Evolutionary conservation across 37 sponge, comb jelly and placozoan genomes (phyloP).

Genomic region (Trichoplax adhaerens): DNA sequence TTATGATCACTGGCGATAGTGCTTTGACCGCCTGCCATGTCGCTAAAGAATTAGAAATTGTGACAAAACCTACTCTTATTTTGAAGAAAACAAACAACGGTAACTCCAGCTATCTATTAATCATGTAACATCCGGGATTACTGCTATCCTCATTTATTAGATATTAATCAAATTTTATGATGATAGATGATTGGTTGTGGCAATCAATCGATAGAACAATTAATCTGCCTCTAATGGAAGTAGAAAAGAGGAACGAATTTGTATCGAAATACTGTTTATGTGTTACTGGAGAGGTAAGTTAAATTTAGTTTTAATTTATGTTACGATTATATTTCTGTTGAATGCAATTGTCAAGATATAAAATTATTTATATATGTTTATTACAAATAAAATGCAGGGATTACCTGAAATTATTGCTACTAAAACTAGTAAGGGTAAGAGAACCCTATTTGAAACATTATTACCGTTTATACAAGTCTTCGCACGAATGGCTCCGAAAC

Average conservation of each 20-base stretch:
- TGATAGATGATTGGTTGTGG: constrained; percentile 47
- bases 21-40: constrained; percentile 96
- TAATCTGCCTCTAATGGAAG: background rate
- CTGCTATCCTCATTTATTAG: background rate
- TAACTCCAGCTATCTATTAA: background rate
- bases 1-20: constrained; percentile 94
- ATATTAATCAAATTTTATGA: constrained; percentile 8
- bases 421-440: too few species aligned
- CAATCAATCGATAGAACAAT: constrained; percentile 32
- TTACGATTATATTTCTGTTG: too few species aligned
- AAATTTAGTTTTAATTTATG: too few species aligned
- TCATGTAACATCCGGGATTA: background rate
- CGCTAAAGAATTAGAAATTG: constrained; percentile 72
- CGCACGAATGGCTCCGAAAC: constrained; percentile 92
- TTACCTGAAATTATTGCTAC: too few species aligned
- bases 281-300: constrained; percentile 82
- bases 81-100: background rate
- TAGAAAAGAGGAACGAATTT: constrained; percentile 9
- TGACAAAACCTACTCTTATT: background rate
- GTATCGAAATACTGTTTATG: constrained; percentile 52
- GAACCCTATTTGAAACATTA: constrained; percentile 20
- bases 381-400: too few species aligned
- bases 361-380: too few species aligned
- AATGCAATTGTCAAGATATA: too few species aligned
- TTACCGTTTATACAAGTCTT: constrained; percentile 66